phyloP scores from a whole-genome alignment of 2,113 vertebrate genomes.

The Ammodytes marinus region DNA sequence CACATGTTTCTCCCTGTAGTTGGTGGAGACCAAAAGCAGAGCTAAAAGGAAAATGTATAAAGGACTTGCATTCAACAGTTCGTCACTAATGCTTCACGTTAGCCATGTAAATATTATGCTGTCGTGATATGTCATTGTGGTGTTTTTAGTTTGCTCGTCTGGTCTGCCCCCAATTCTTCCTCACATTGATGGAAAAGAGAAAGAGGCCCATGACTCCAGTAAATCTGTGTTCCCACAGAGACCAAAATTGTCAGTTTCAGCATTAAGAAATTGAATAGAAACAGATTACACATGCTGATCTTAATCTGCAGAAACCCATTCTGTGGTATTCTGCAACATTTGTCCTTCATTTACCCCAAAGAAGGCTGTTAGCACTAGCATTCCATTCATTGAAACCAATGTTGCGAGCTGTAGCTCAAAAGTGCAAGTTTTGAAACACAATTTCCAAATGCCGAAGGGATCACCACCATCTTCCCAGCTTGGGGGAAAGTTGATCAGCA shows the following conservation, averaged over 20 bases:
- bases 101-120: neutral
- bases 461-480: constrained; percentile 21
- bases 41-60: too few species aligned
- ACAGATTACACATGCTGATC: neutral
- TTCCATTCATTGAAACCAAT: neutral
- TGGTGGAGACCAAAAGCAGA: too few species aligned
- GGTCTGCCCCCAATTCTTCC: neutral
- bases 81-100: too few species aligned
- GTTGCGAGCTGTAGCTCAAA: neutral
- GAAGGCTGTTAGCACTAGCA: neutral
- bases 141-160: neutral
- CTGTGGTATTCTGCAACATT: neutral
- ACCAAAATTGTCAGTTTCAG: neutral
- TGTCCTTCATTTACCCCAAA: neutral
- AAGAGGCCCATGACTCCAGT: neutral
- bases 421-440: neutral
- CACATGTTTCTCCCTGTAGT: too few species aligned
- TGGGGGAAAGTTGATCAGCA: constrained; percentile 29
- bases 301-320: neutral
- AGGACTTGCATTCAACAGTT: too few species aligned
- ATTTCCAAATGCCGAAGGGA: constrained; percentile 4
- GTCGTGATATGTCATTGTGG: neutral
- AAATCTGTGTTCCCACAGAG: neutral
- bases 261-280: neutral
- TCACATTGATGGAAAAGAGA: neutral